A percentile compares a stretch with the other conserved stretches of the same genome.
phyloP scores from a whole-genome alignment of 2,888 invertebrate genomes.

The Ceraclea dissimilis region DNA sequence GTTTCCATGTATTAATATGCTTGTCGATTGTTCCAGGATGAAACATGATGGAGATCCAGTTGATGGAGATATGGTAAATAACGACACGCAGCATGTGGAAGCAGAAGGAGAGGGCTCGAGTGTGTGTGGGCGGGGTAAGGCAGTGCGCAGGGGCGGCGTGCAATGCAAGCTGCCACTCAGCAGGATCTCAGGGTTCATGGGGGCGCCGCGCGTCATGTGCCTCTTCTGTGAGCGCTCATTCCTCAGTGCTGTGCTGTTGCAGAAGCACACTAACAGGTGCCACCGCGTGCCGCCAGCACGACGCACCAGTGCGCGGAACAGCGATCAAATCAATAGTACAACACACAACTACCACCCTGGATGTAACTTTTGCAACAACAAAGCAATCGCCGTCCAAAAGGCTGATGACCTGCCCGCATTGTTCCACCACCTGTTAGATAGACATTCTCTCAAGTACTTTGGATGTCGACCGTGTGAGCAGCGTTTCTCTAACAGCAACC shows the following conservation, averaged over 20 bases:
- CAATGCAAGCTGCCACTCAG: slow-evolving; percentile 13
- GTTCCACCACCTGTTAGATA: slow-evolving; percentile 22
- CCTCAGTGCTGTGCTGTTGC: slow-evolving; percentile 34
- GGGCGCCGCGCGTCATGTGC: slow-evolving; percentile 31
- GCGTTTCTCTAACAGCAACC: slow-evolving; percentile 16
- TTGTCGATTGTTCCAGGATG: slow-evolving; percentile 4
- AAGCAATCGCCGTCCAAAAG: slow-evolving; percentile 15
- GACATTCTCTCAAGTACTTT: slow-evolving; percentile 21
- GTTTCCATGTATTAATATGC: no score
- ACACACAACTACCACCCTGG: slow-evolving; percentile 22
- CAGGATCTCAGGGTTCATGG: slow-evolving; percentile 7
- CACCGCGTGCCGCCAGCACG: slow-evolving; percentile 37
- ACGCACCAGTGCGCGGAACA: slow-evolving; percentile 34
- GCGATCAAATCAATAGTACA: neutral
- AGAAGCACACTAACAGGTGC: slow-evolving; percentile 39
- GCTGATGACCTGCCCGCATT: slow-evolving; percentile 19
- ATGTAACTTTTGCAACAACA: slow-evolving; percentile 23
- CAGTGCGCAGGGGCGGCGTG: neutral
- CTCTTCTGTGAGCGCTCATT: slow-evolving; percentile 41
- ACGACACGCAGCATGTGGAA: neutral
- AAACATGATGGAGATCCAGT: slow-evolving; percentile 8
- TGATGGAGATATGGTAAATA: slow-evolving; percentile 3
- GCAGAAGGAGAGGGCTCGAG: neutral
- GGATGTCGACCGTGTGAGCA: slow-evolving; percentile 19
- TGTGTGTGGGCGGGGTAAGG: neutral